Evolutionary conservation across 2,113 vertebrate species (phyloP).

Genomic region (Corythaeola cristata): DNA sequence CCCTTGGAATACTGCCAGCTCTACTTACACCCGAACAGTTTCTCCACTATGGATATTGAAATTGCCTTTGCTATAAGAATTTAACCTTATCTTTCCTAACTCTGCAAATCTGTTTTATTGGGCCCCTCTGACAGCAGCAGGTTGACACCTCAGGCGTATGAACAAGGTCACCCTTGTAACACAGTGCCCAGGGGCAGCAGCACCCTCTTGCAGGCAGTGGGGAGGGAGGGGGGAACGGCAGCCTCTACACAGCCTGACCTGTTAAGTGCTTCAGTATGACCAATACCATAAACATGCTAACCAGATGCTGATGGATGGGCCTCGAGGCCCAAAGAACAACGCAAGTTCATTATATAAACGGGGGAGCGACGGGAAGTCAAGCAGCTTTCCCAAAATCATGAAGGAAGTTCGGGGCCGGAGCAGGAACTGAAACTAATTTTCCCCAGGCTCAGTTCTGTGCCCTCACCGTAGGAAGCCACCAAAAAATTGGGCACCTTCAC

Average conservation of each 20-base stretch:
- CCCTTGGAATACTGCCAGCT: not conserved
- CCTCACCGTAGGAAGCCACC: conserved; percentile 16
- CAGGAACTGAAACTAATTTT: conserved; percentile 59
- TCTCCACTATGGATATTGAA: not conserved
- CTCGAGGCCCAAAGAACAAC: conserved; percentile 43
- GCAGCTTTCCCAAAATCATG: conserved; percentile 53
- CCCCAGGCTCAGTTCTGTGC: conserved; percentile 6
- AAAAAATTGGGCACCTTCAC: conserved; percentile 34
- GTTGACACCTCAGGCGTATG: not conserved
- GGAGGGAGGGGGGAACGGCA: not conserved
- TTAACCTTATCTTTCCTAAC: not conserved
- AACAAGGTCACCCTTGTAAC: not conserved
- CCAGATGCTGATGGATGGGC: conserved; percentile 59
- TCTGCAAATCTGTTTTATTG: not conserved
- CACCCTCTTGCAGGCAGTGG: not conserved
- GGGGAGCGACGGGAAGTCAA: not conserved
- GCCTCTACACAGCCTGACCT: not conserved
- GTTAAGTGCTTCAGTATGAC: conserved; percentile 34
- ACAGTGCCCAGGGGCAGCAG: not conserved
- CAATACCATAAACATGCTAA: conserved; percentile 34
- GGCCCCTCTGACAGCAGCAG: not conserved
- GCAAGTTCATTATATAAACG: conserved; percentile 31
- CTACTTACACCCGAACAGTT: rapidly evolving
- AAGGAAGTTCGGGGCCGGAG: conserved; percentile 42
- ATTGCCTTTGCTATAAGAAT: not conserved